Evolutionary conservation across 2,113 vertebrate genomes (phyloP).

Genomic region (Recurvirostra avosetta): DNA sequence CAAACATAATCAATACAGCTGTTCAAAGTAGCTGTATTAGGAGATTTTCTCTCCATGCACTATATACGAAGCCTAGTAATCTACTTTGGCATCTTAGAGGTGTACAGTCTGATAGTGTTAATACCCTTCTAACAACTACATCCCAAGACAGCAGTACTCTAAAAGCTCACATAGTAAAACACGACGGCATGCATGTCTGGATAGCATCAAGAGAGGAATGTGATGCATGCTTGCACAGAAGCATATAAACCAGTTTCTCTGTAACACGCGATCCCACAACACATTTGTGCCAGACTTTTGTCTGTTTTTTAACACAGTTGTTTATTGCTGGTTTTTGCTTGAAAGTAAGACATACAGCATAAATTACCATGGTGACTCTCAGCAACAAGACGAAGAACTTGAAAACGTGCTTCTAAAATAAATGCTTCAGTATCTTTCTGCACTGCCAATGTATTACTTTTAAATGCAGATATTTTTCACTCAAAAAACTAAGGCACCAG

Average conservation of each 20-base stretch:
- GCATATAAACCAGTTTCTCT: not conserved
- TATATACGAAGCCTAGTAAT: not conserved
- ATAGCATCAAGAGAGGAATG: not conserved
- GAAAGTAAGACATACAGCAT: not conserved
- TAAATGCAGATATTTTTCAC: not conserved
- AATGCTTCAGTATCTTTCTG: not conserved
- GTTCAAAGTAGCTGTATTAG: not conserved
- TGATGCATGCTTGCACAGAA: not conserved
- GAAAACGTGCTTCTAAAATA: constrained; percentile 38
- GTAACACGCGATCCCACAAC: not conserved
- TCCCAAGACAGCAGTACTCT: not conserved
- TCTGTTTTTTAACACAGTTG: not conserved
- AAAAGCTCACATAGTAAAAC: not conserved
- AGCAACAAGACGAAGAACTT: not conserved
- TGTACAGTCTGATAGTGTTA: not conserved
- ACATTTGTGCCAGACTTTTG: not conserved
- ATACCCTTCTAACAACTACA: not conserved
- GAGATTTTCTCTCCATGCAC: not conserved
- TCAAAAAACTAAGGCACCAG: not conserved
- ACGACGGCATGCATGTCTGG: not conserved
- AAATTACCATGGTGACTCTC: not conserved
- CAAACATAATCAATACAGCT: not conserved
- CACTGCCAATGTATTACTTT: not conserved
- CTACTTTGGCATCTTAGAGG: not conserved
- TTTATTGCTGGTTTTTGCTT: not conserved